These are phyloP conservation scores for Camponotus fellah DNA, from an alignment of 2,888 invertebrate species.

Conservation along the genomic window DNA sequence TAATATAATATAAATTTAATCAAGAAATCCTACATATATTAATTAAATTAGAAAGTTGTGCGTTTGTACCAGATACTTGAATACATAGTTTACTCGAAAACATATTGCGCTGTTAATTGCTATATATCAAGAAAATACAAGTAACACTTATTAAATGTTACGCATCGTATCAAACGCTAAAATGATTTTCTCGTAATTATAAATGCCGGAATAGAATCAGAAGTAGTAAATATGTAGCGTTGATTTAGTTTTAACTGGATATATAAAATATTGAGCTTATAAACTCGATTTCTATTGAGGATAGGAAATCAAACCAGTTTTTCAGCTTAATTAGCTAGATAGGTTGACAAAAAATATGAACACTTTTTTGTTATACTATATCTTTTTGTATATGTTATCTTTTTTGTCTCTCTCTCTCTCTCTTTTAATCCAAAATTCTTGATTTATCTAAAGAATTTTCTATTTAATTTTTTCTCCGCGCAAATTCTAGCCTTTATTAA, in stretches of 20 bases:
- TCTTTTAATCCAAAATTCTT: background rate
- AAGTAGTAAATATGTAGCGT: background rate
- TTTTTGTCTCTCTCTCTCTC: too few species aligned
- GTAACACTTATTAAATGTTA: conserved; percentile 47
- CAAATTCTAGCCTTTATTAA: background rate
- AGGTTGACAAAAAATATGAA: conserved; percentile 6
- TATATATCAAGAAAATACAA: conserved; percentile 27
- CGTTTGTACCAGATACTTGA: background rate
- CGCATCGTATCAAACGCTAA: conserved; percentile 16
- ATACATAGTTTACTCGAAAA: conserved; percentile 9
- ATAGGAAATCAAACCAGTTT: conserved; percentile 41
- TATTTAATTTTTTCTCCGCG: conserved; percentile 1
- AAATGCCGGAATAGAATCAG: background rate
- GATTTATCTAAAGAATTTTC: background rate
- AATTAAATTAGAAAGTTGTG: conserved; percentile 48
- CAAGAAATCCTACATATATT: background rate
- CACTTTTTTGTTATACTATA: conserved; percentile 4
- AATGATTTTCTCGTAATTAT: conserved; percentile 7
- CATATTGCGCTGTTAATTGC: conserved; percentile 5
- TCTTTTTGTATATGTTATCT: too few species aligned
- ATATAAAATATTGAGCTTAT: background rate
- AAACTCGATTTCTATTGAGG: background rate
- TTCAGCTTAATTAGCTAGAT: background rate
- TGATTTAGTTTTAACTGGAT: background rate
- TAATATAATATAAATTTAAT: background rate